Evolutionary conservation across 2,888 invertebrate genomes (phyloP).

Genomic region (Hypena proboscidalis): DNA sequence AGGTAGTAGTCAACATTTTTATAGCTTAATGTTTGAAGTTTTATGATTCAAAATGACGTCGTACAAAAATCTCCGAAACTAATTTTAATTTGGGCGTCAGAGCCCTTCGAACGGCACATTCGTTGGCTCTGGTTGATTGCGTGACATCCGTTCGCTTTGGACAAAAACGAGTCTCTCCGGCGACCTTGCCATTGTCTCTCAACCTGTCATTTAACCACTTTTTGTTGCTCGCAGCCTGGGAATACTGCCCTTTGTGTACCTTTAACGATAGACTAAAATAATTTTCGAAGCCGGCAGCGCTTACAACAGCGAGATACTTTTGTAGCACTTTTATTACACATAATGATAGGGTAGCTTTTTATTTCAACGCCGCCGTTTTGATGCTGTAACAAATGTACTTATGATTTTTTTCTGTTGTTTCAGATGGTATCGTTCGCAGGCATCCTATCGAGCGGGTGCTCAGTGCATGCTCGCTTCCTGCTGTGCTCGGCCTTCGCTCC

Average conservation of each 20-base stretch:
- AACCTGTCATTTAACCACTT: slow-evolving; percentile 43
- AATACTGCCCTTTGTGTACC: slow-evolving; percentile 39
- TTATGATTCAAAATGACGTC: background rate
- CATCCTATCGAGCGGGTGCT: slow-evolving; percentile 92
- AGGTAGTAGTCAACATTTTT: background rate
- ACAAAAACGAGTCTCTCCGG: slow-evolving; percentile 58
- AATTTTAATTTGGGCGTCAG: background rate
- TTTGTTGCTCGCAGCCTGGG: slow-evolving; percentile 33
- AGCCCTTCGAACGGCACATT: slow-evolving; percentile 14
- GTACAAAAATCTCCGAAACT: background rate
- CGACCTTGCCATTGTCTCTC: slow-evolving; percentile 68
- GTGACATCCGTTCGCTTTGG: slow-evolving; percentile 56
- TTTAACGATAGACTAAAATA: slow-evolving; percentile 30
- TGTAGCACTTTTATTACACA: too few species aligned
- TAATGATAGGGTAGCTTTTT: too few species aligned
- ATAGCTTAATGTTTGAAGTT: slow-evolving; percentile 1
- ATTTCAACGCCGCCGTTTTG: too few species aligned
- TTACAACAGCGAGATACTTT: background rate
- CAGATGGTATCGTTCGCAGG: slow-evolving; percentile 90
- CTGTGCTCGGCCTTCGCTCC: slow-evolving; percentile 96
- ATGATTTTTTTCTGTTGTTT: slow-evolving; percentile 52
- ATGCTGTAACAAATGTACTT: background rate
- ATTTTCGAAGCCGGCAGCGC: slow-evolving; percentile 6
- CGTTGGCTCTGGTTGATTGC: slow-evolving; percentile 36
- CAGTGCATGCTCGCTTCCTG: slow-evolving; percentile 92